Base-by-base conservation (phyloP, 1,140 invertebrate genomes). In the Melitaea cinxia region DNA sequence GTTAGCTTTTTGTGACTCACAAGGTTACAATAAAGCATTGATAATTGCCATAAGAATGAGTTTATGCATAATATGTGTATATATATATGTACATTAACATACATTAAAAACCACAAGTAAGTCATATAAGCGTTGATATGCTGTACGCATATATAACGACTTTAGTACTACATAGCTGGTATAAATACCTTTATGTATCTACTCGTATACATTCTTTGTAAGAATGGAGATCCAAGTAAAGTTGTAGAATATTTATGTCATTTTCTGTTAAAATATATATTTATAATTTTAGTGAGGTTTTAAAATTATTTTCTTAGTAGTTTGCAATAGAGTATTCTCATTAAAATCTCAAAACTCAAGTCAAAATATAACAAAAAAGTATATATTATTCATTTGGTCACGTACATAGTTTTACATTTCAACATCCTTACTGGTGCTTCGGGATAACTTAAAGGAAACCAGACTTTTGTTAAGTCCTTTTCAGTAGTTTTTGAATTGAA, bases 21-120 rank as follows among this genome's bases (percentile, higher is more conserved):
- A 19, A 19, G 39, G 9, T 45, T 17, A 6, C 2, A 26, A 26
- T 53, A 2, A 17, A 19, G 30, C 50, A 17, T 30, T 50, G 45
- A 19, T 45, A 50, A n/a, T 9, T 28, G 12, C 37, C 45, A 50
- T 59, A 59, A 23, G 47, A 35, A 59, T 59, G 57, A 30, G 50
- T 53, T 33, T 30, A 53, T 53, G 50, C 17, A 53, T 30, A 53
- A 7, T 52, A 52, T n/a, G n/a, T n/a, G n/a, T n/a, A n/a, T n/a
- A n/a, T n/a, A n/a, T n/a, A n/a, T n/a, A n/a, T n/a, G n/a, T n/a
- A n/a, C n/a, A n/a, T n/a, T n/a, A n/a, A 6, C 24, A 33, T 15
- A 33, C 17, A n/a, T 7, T 14, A 17, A n/a, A 30, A 53, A 30
- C 26, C 14, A 33, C 26, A 7, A 19, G 6, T 14, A 14, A 45